Conservation (phyloP, 1,140 invertebrate species). For the Diabrotica undecimpunctata region DNA sequence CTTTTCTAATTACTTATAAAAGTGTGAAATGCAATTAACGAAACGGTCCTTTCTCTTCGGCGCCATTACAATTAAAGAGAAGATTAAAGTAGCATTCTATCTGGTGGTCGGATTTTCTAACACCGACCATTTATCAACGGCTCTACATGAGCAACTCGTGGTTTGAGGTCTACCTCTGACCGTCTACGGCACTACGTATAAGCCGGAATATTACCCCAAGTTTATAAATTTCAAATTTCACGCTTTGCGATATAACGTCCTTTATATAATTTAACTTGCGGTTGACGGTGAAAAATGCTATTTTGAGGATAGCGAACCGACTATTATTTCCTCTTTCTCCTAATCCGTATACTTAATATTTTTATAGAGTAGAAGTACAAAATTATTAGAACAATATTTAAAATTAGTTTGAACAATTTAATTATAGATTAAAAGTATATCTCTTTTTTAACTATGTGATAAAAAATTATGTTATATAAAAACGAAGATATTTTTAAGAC, state of each 20-base stretch:
- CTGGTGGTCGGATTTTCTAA: conserved; percentile 28
- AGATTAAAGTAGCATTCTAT: conserved; percentile 26
- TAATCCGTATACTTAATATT: too few species aligned
- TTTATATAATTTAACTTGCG: background rate
- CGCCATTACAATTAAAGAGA: conserved; percentile 25
- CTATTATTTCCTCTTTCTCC: too few species aligned
- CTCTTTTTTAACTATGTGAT: too few species aligned
- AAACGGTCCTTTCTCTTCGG: conserved; percentile 7
- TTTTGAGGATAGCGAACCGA: too few species aligned
- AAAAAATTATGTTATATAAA: too few species aligned
- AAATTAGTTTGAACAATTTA: too few species aligned
- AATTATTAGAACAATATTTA: too few species aligned
- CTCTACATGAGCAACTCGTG: conserved; percentile 29
- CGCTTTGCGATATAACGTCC: background rate
- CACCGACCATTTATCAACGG: conserved; percentile 25
- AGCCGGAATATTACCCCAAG: background rate
- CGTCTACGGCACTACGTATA: conserved; percentile 22
- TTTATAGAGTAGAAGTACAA: too few species aligned
- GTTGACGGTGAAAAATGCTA: background rate
- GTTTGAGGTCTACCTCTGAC: conserved; percentile 29
- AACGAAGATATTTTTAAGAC: too few species aligned
- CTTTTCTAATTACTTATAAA: conserved; percentile 14
- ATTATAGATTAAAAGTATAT: too few species aligned
- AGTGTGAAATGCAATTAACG: conserved; percentile 20
- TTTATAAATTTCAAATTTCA: conserved; percentile 3